Evolutionary conservation across 2,888 invertebrate genomes (phyloP), one percentile per base, ranked within the genome.

Genomic region (Hirtodrosophila trivittata): DNA sequence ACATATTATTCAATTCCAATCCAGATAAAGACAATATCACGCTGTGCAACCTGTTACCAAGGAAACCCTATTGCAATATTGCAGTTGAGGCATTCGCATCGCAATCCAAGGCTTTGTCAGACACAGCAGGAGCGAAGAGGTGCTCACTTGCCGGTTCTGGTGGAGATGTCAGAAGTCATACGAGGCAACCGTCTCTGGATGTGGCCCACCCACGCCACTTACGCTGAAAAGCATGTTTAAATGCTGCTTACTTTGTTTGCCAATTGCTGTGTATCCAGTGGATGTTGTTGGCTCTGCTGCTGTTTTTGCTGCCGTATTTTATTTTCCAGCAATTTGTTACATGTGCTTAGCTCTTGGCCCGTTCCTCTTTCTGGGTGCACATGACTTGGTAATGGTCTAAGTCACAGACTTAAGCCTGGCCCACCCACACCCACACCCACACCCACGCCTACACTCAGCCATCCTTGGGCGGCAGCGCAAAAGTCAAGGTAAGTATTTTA

Each of bases 231-330:
- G 73, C 72, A 72, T 86, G 81, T 77, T 72, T 66, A 74, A 67
- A 81, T 82, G 85, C 70, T 86, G 78, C 85, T 77, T 75, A 75
- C 74, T 71, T 70, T 70, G 81, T 75, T 84, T 81, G 82, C 84
- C 64, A 64, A 70, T 81, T 63, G 67, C 67, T 37, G 50, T 35
- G 49, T 39, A 35, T 55, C 54, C 68, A 42, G 37, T 54, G 55
- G 37, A 55, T 65, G 52, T 63, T 42, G 68, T 39, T 47, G 49
- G n/a, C n/a, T 12, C 43, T 5, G 33, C 43, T 60, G 60, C 60
- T 68, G 41, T 51, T 60, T 30, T 66, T 75, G 70, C 66, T 54
- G 59, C 43, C 51, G 38, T 66, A 60, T 59, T 73, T 66, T 67
- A 81, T 84, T 77, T 81, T 75, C 76, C 56, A 80, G 71, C 77